A percentile compares a stretch with the other conserved stretches of the same genome.
Evolutionary conservation across 2,113 vertebrate species (phyloP).

Genomic region (Carollia perspicillata): DNA sequence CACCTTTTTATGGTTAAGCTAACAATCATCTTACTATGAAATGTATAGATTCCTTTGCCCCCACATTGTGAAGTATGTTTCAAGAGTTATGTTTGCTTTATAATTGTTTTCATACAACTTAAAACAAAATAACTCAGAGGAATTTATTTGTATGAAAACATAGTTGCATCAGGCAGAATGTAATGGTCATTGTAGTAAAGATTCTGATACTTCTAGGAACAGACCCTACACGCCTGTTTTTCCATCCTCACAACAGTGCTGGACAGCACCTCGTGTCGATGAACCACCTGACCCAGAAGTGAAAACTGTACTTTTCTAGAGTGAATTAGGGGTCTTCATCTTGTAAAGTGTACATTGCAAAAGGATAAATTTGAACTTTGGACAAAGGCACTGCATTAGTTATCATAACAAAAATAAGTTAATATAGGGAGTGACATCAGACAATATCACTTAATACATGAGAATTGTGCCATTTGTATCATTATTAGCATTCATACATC

Average conservation of each 20-base stretch:
- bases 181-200: background rate
- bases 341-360: background rate
- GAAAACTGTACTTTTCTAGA: background rate
- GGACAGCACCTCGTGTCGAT: background rate
- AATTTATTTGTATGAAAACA: background rate
- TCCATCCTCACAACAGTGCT: too few relatives aligned
- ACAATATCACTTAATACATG: background rate
- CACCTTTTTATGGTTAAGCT: background rate
- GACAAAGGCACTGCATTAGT: background rate
- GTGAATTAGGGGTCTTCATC: background rate
- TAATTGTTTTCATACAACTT: background rate
- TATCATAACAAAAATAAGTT: background rate
- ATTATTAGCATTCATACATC: background rate
- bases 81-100: background rate
- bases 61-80: background rate
- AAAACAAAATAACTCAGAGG: background rate
- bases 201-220: background rate
- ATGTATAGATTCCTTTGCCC: background rate
- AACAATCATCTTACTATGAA: background rate
- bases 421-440: background rate
- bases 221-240: background rate
- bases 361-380: background rate
- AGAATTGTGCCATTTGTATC: background rate
- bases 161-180: background rate
- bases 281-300: background rate